Percentiles rank a stretch among this genome's conserved stretches.
phyloP scores from a whole-genome alignment of 2,113 vertebrate species.

The Lamprologus ornatipinnis region DNA sequence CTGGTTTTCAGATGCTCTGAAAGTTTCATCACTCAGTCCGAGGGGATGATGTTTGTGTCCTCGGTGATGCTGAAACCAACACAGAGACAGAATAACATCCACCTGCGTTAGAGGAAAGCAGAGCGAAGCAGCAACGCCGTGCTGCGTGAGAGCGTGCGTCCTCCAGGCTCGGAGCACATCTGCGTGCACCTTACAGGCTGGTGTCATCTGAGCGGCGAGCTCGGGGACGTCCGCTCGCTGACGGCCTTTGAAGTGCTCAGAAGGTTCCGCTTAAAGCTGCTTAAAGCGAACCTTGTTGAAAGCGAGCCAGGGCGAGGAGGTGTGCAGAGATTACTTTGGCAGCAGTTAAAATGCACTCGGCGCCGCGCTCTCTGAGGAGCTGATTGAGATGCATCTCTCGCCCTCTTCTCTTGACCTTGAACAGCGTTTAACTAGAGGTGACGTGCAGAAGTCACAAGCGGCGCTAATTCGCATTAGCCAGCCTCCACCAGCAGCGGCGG shows the following conservation, averaged over 20 bases:
- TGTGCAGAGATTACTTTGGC: constrained; percentile 21
- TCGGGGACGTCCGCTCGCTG: constrained; percentile 27
- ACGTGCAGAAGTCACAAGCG: not conserved
- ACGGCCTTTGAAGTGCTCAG: constrained; percentile 50
- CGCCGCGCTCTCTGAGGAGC: constrained; percentile 1
- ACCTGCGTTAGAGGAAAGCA: not conserved
- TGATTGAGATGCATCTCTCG: constrained; percentile 37
- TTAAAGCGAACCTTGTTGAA: constrained; percentile 49
- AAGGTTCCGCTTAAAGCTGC: constrained; percentile 47
- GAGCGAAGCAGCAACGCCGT: not conserved
- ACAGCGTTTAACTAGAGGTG: not conserved
- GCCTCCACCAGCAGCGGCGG: not conserved
- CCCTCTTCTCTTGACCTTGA: constrained; percentile 56
- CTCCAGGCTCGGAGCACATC: not conserved
- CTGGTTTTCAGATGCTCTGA: not conserved
- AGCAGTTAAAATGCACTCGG: constrained; percentile 6
- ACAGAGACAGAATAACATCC: not conserved
- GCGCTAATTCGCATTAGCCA: not conserved
- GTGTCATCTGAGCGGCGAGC: constrained; percentile 28
- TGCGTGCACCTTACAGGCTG: not conserved
- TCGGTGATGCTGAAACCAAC: not conserved
- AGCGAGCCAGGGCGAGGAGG: constrained; percentile 23
- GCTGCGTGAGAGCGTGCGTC: not conserved
- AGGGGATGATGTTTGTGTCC: not conserved
- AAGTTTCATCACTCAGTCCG: not conserved